Base-by-base conservation (phyloP, 2,113 vertebrate species). In the Perca schrenkii region DNA sequence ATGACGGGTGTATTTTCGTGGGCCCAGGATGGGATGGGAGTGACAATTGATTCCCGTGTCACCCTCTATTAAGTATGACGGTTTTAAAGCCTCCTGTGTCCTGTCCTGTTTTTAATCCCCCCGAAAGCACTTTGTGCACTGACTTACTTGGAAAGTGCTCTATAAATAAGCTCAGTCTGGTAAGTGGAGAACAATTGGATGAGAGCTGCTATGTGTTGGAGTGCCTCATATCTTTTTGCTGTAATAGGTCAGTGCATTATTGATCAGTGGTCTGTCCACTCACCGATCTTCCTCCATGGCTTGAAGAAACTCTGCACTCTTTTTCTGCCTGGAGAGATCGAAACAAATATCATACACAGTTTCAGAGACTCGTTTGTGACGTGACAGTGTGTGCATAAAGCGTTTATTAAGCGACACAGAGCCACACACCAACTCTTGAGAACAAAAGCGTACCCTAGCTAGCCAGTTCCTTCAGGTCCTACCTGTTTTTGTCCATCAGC, bases 221-320 rank as follows among this genome's bases (percentile, higher is more conserved):
- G 58, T n/a, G 71, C 4, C 46, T 74, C 16, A 15, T 22, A 56
- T 49, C 17, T 47, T 17, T 49, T 31, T 16, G 50, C 69, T 56
- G n/a, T 66, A 43, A 64, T 8, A 52, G 36, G 76, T 71, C 3
- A 57, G 52, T 19, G 22, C 11, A 56, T 69, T 19, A 49, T 62
- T 21, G 17, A 49, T 49, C 19, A 61, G 25, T 17, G 3, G 8
- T 49, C 31, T n/a, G 6, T 75, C 8, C 21, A 87, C 96, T 95
- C 74, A 99, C 98, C 98, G 96, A 69, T 99, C 97, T 34, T 98
- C 96, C 79, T 99, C 97, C 89, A 99, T 90, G 2, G 96, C 94
- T 88, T 99, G 97, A 52, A 99, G 93, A 83, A 99, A 95, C 87
- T 96, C 96, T 0, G 97, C 95, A 54, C 93, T 98, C 89, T 96